These are phyloP conservation scores for Acanthiza pusilla DNA, from an alignment of 2,797 vertebrate species.

Conservation along the genomic window DNA sequence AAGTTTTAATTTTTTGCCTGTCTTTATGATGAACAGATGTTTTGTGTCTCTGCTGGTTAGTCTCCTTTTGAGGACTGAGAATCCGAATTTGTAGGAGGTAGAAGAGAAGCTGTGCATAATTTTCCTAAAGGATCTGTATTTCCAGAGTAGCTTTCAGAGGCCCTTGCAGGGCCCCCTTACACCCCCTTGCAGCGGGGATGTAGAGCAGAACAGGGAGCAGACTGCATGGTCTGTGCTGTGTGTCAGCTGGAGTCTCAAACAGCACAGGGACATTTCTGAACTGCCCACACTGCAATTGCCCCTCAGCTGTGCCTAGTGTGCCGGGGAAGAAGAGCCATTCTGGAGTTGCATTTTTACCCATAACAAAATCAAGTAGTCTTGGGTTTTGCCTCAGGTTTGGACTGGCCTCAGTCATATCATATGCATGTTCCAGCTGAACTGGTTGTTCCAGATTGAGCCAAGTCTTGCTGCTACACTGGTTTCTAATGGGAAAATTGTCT, in stretches of 20 bases:
- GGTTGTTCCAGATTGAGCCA: conserved; percentile 1
- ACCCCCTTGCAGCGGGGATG: neutral
- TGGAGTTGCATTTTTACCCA: neutral
- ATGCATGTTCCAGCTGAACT: conserved; percentile 11
- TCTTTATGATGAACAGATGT: neutral
- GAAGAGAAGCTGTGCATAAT: neutral
- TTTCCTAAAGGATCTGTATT: neutral
- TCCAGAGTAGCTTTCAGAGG: neutral
- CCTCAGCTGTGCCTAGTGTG: neutral
- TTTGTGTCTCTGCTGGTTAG: neutral
- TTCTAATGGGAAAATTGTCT: neutral
- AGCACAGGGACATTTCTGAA: neutral
- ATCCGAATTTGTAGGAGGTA: neutral
- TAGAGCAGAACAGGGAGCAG: neutral
- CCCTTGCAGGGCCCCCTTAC: neutral
- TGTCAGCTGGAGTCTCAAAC: neutral
- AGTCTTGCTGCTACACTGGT: neutral
- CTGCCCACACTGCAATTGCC: neutral
- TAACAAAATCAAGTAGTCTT: neutral
- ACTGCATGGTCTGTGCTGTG: neutral
- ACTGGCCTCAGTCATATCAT: neutral
- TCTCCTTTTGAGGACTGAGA: neutral
- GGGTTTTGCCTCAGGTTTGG: neutral
- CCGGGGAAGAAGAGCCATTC: neutral
- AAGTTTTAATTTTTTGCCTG: neutral